These are phyloP conservation scores for Lophius americanus DNA, from an alignment of 2,797 vertebrate species.

Conservation along the genomic window DNA sequence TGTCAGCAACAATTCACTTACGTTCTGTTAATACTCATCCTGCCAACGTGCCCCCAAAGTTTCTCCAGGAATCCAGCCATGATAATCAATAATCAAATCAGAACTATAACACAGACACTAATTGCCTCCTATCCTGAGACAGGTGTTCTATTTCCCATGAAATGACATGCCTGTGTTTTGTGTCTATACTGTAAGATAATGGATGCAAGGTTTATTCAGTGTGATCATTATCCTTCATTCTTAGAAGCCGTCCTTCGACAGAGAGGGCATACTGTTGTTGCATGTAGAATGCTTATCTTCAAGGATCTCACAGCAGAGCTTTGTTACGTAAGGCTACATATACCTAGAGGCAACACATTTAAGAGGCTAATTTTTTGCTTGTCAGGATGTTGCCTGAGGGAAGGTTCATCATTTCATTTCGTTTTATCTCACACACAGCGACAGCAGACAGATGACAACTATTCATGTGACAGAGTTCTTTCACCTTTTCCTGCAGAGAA, in stretches of 20 bases:
- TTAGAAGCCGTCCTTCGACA: constrained; percentile 29
- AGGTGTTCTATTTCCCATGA: neutral
- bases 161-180: neutral
- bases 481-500: constrained; percentile 28
- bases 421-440: constrained; percentile 51
- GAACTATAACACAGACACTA: neutral
- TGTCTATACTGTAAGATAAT: neutral
- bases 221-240: constrained; percentile 22
- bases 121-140: neutral
- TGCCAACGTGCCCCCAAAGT: constrained; percentile 22
- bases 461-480: constrained; percentile 47
- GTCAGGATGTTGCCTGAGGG: constrained; percentile 58
- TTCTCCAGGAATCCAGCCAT: constrained; percentile 32
- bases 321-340: constrained; percentile 63
- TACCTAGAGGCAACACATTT: constrained; percentile 55
- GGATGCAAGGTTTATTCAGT: constrained; percentile 32
- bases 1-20: constrained; percentile 32
- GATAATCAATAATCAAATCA: constrained; percentile 35
- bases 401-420: constrained; percentile 62
- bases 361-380: constrained; percentile 62
- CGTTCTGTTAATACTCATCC: constrained; percentile 38
- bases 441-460: constrained; percentile 63
- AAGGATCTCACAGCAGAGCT: constrained; percentile 44
- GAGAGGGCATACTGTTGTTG: constrained; percentile 39
- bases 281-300: constrained; percentile 34